phyloP scores from a whole-genome alignment of 1,140 invertebrate species.

The Leptinotarsa lineolata region DNA sequence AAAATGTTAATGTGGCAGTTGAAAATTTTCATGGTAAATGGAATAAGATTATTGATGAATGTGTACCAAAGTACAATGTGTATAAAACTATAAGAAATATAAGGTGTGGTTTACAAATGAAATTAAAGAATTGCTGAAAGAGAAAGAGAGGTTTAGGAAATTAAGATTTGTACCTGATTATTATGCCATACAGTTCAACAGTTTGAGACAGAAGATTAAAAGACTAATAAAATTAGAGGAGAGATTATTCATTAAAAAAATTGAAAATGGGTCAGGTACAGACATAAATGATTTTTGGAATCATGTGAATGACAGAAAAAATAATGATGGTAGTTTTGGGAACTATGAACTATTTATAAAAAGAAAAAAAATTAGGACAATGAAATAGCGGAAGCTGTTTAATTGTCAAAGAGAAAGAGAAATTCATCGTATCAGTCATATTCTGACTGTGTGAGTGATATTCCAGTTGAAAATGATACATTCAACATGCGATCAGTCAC shows the following conservation, averaged over 20 bases:
- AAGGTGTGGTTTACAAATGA: slow-evolving; percentile 2
- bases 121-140: slow-evolving; percentile 8
- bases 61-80: not conserved
- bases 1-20: slow-evolving; percentile 9
- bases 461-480: not conserved
- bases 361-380: too few relatives aligned
- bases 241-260: not conserved
- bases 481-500: not conserved
- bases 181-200: not conserved
- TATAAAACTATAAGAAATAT: not conserved
- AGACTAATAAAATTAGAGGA: not conserved
- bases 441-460: not conserved
- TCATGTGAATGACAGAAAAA: not conserved
- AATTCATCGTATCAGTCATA: too few relatives aligned
- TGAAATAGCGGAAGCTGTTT: not conserved
- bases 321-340: not conserved
- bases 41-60: slow-evolving; percentile 9
- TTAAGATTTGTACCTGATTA: not conserved
- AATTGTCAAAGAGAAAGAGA: not conserved
- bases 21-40: not conserved
- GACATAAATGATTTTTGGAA: slow-evolving; percentile 4
- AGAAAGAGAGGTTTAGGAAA: slow-evolving; percentile 10
- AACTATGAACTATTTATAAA: slow-evolving; percentile 3
- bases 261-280: not conserved
- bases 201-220: not conserved